phyloP scores from a whole-genome alignment of 2,888 invertebrate species.

The Bellardia bayeri region DNA sequence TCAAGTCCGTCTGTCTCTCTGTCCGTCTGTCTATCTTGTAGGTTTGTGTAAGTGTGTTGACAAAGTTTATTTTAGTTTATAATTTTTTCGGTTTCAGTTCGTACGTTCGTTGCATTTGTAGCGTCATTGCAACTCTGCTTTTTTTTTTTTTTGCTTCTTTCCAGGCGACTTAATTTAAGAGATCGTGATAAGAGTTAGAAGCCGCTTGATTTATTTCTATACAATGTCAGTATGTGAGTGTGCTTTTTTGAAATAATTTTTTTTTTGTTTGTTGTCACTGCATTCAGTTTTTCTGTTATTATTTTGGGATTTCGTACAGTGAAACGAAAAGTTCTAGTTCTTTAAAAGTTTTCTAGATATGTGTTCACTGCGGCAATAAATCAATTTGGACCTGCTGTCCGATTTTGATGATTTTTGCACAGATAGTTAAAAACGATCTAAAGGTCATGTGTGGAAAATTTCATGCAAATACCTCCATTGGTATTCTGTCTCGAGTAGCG shows the following conservation, averaged over 20 bases:
- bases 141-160: conserved; percentile 51
- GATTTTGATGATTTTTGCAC: too few species aligned
- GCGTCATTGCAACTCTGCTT: conserved; percentile 59
- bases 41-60: conserved; percentile 51
- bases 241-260: conserved; percentile 43
- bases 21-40: conserved; percentile 27
- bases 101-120: conserved; percentile 71
- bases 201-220: conserved; percentile 83
- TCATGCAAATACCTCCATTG: too few species aligned
- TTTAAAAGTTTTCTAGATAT: background rate
- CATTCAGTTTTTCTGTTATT: conserved; percentile 52
- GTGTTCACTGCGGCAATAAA: too few species aligned
- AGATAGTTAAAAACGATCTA: too few species aligned
- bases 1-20: conserved; percentile 60
- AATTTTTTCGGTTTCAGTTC: conserved; percentile 13
- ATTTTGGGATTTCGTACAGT: conserved; percentile 50
- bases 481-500: too few species aligned
- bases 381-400: too few species aligned
- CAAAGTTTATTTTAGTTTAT: conserved; percentile 56
- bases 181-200: conserved; percentile 84
- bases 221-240: conserved; percentile 65
- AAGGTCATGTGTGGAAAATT: too few species aligned
- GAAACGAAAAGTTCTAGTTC: conserved; percentile 26
- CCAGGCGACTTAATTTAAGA: conserved; percentile 80
- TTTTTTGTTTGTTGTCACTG: conserved; percentile 40